Base-by-base conservation (phyloP, 1,140 invertebrate genomes). In the Eupristina koningsbergeri region DNA sequence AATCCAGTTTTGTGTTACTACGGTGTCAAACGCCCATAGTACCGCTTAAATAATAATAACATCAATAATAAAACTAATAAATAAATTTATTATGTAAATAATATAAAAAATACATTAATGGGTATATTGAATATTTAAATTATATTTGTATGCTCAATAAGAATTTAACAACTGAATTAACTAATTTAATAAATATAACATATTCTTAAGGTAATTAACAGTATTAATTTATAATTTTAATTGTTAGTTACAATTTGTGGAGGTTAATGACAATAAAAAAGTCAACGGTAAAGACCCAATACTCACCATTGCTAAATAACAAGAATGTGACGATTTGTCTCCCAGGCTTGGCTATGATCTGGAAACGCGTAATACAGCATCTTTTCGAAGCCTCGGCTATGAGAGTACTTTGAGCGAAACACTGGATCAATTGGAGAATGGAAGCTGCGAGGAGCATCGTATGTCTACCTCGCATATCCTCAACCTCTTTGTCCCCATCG, bases 21-120 rank as follows among this genome's bases (percentile, higher is more conserved):
- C 95, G 13, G 94, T 95, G 83, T 95, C 94, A 75, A 95, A 94
- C 0, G 95, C 93, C 95, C 95, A 96, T 3, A 96, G 89, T 0
- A 95, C 94, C 6, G 95, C 80, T 85, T 36, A 41, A 85, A 85
- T 5, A 58, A 58, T 26, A 26, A 58, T 26, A 22, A 58, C 9
- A n/a, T n/a, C n/a, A 9, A 50, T 50, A 50, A 50, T 9, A 17
- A 9, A 45, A 45, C 41, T 7, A 45, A 45, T 7, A 45, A 45
- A 45, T 11, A 45, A 45, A 45, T 7, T 45, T 45, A 13, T 45
- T 7, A 45, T 7, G 41, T 45, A 45, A 45, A 45, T 45, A 45
- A 45, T 45, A 7, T 45, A 6, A 45, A 45, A 45, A 45, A 45
- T n/a, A n/a, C n/a, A n/a, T n/a, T n/a, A n/a, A n/a, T n/a, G n/a